A percentile compares a stretch with the other conserved stretches of the same genome.
phyloP scores from a whole-genome alignment of 1,140 invertebrate genomes.

The Drosophila prosaltans region DNA sequence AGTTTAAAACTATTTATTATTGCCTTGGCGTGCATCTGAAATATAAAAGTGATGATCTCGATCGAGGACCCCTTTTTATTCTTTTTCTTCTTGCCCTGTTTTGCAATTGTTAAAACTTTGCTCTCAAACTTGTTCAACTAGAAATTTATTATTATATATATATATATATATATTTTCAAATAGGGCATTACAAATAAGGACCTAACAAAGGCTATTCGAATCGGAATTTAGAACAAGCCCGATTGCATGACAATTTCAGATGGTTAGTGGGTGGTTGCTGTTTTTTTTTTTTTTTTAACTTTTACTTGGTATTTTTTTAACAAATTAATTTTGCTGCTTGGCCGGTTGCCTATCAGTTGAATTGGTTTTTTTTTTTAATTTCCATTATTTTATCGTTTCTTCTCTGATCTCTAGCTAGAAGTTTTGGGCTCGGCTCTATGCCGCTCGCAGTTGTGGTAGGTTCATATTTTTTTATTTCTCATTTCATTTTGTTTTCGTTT shows the following conservation, averaged over 20 bases:
- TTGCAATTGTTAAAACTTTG: not conserved
- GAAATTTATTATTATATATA: constrained; percentile 1
- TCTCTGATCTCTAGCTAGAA: not conserved
- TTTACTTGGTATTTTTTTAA: constrained; percentile 70
- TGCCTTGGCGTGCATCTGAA: not conserved
- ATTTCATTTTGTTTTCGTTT: constrained; percentile 55
- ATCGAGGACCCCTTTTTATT: not conserved
- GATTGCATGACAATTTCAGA: constrained; percentile 49
- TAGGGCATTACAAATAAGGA: constrained; percentile 2
- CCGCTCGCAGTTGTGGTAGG: constrained; percentile 46
- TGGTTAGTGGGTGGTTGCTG: constrained; percentile 39
- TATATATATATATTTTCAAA: not conserved
- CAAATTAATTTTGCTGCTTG: constrained; percentile 52
- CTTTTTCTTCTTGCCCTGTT: no score
- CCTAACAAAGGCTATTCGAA: not conserved
- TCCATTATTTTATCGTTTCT: constrained; percentile 21
- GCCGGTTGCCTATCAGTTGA: constrained; percentile 16
- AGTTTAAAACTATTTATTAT: not conserved
- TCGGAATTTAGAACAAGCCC: constrained; percentile 8
- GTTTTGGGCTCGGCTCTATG: constrained; percentile 13
- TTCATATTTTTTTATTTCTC: constrained; percentile 42
- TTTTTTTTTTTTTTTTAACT: constrained; percentile 66
- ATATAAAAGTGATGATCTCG: not conserved
- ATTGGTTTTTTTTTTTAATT: constrained; percentile 8
- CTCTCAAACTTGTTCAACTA: not conserved